Evolutionary conservation across 2,113 vertebrate species (phyloP).

Genomic region (Rana temporaria): DNA sequence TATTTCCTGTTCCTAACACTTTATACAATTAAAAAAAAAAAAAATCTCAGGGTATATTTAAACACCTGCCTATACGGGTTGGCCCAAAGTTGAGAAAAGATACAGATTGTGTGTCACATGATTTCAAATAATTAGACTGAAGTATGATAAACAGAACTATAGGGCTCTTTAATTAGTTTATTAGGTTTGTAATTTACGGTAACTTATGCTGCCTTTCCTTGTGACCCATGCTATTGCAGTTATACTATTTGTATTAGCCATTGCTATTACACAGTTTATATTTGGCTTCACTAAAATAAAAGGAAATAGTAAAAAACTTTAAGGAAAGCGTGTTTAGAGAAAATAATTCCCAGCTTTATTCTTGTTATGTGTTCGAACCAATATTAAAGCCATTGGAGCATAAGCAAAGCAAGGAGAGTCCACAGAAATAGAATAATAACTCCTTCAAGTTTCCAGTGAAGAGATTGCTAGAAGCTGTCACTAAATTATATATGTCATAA

Average conservation of each 20-base stretch:
- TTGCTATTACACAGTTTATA: background rate
- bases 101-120: no score
- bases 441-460: constrained; percentile 58
- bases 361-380: constrained; percentile 58
- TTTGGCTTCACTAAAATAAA: background rate
- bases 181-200: background rate
- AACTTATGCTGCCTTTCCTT: background rate
- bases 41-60: no score
- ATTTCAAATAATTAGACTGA: no score
- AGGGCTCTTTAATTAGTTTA: no score
- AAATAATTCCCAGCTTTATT: constrained; percentile 54
- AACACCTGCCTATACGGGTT: no score
- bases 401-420: constrained; percentile 54
- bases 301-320: background rate
- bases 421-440: constrained; percentile 59
- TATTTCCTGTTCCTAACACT: no score
- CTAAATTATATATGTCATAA: constrained; percentile 60
- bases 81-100: no score
- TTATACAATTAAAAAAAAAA: no score
- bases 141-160: no score
- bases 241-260: background rate
- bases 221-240: background rate
- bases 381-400: constrained; percentile 55
- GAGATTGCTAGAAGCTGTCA: constrained; percentile 50
- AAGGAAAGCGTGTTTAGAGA: constrained; percentile 20